phyloP scores from a whole-genome alignment of 2,888 invertebrate genomes.

The Dinocampus coccinellae region DNA sequence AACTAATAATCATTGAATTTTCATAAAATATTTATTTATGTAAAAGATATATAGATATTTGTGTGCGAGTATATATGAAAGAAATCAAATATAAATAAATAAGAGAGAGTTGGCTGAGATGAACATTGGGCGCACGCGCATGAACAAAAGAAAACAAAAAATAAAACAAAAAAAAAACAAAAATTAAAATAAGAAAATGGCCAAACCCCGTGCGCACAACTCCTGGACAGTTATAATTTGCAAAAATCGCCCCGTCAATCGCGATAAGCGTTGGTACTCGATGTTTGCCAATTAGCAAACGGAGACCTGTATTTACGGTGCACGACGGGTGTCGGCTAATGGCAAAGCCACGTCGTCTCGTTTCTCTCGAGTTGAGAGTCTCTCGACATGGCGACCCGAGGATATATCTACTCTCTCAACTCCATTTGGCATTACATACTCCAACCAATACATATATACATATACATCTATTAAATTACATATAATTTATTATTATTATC shows the following conservation, averaged over 20 bases:
- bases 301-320: conserved; percentile 49
- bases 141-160: not conserved
- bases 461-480: not conserved
- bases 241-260: conserved; percentile 61
- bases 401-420: conserved; percentile 23
- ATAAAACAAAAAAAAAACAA: conserved; percentile 12
- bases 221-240: conserved; percentile 55
- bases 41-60: too few species aligned
- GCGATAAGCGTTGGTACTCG: conserved; percentile 57
- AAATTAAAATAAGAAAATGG: conserved; percentile 3
- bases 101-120: too few species aligned
- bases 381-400: conserved; percentile 36
- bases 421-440: conserved; percentile 31
- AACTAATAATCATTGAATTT: too few species aligned
- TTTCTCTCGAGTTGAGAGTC: conserved; percentile 24
- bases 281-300: conserved; percentile 64
- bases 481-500: not conserved
- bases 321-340: conserved; percentile 59
- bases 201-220: conserved; percentile 33
- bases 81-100: not conserved
- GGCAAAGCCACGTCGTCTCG: conserved; percentile 53
- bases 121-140: too few species aligned
- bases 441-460: not conserved
- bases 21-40: too few species aligned
- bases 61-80: too few species aligned